phyloP scores from a whole-genome alignment of 2,888 invertebrate genomes.

The Bedellia somnulentella region DNA sequence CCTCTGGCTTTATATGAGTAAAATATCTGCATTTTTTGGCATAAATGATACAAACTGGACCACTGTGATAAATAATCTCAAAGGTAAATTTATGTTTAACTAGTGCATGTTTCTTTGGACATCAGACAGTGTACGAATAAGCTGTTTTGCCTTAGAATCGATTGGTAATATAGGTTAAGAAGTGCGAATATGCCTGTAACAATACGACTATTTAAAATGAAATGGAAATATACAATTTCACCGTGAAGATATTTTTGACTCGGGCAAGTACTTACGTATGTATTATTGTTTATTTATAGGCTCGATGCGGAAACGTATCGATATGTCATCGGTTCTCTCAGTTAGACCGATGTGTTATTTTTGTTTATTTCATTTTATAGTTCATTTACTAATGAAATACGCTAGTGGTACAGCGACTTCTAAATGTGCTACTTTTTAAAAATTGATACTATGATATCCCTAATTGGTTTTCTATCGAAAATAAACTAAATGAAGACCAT shows the following conservation, averaged over 20 bases:
- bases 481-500: too few species aligned
- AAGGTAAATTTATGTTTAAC: too few species aligned
- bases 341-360: constrained; percentile 24
- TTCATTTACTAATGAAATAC: too few species aligned
- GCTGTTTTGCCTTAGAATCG: constrained; percentile 60
- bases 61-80: too few species aligned
- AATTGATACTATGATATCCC: too few species aligned
- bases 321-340: constrained; percentile 50
- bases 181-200: constrained; percentile 48
- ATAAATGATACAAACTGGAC: too few species aligned
- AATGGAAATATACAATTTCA: constrained; percentile 27
- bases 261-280: constrained; percentile 25
- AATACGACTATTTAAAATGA: constrained; percentile 25
- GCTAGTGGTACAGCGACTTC: too few species aligned
- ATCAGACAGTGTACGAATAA: too few species aligned
- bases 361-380: constrained; percentile 29
- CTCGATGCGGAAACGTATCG: constrained; percentile 42
- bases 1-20: constrained; percentile 19
- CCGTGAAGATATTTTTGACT: constrained; percentile 25
- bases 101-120: too few species aligned
- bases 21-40: constrained; percentile 58
- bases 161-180: too few species aligned
- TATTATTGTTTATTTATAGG: constrained; percentile 51
- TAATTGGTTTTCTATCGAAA: too few species aligned
- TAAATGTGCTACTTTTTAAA: too few species aligned